phyloP scores from a whole-genome alignment of 2,797 vertebrate species.

The Pangasius macronema region DNA sequence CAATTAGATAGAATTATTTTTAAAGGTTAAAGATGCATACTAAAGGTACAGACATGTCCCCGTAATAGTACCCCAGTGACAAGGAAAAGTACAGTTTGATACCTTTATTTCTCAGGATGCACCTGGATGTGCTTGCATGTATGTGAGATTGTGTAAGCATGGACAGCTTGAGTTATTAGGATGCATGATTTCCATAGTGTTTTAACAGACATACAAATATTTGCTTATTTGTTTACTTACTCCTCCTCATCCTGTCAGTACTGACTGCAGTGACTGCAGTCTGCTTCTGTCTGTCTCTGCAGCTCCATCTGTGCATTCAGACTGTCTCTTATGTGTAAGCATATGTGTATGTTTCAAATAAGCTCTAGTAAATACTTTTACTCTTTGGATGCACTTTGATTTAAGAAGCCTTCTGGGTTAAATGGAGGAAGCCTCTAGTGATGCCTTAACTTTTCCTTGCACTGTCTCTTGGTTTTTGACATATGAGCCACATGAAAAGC shows the following conservation, averaged over 20 bases:
- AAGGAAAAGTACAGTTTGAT: neutral
- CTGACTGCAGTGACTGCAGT: conserved; percentile 33
- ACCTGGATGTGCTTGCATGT: neutral
- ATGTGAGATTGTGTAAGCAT: neutral
- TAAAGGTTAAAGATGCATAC: neutral
- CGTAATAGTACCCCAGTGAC: neutral
- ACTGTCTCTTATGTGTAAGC: conserved; percentile 33
- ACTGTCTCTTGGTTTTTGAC: conserved; percentile 21
- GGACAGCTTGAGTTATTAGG: neutral
- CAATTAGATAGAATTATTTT: neutral
- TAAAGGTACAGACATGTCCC: neutral
- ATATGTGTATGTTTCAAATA: conserved; percentile 31
- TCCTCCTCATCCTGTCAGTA: conserved; percentile 22
- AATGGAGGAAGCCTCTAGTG: neutral
- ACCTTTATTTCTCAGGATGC: neutral
- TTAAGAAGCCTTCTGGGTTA: neutral
- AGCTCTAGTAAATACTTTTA: neutral
- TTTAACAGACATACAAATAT: conserved; percentile 27
- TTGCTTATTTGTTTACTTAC: conserved; percentile 48
- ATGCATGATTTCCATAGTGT: conserved; percentile 5
- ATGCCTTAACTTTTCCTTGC: neutral
- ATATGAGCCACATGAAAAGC: neutral
- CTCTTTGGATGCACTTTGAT: neutral
- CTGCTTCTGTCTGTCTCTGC: conserved; percentile 37
- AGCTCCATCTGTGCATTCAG: conserved; percentile 33